Evolutionary conservation across 2,797 vertebrate genomes (phyloP).

Genomic region (Mormyrus proboscirostris): DNA sequence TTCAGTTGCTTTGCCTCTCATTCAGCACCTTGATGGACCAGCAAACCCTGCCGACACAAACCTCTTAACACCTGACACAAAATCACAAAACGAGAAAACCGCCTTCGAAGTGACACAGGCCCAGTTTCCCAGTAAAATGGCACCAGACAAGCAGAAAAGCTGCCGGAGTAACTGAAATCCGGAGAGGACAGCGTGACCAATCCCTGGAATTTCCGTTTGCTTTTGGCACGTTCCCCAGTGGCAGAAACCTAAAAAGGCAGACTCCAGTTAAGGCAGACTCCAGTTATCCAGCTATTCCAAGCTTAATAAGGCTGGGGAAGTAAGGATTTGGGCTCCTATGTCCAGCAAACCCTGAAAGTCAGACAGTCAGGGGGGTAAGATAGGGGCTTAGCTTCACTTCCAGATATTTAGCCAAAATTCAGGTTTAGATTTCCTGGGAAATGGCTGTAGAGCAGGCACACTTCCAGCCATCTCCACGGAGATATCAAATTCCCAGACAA

Average conservation of each 20-base stretch:
- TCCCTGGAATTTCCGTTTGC: conserved; percentile 9
- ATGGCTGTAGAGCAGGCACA: background rate
- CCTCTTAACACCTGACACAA: background rate
- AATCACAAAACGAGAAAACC: background rate
- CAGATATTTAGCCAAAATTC: background rate
- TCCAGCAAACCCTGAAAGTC: background rate
- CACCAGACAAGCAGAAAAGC: background rate
- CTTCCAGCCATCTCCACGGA: background rate
- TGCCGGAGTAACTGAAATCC: background rate
- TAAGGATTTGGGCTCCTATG: background rate
- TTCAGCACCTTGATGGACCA: background rate
- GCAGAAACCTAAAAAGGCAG: background rate
- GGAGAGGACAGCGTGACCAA: background rate
- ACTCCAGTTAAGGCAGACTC: background rate
- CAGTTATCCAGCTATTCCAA: background rate
- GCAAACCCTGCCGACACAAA: background rate
- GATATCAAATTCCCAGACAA: background rate
- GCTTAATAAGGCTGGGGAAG: background rate
- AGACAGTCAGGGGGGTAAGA: background rate
- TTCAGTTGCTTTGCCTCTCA: background rate
- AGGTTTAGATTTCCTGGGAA: background rate
- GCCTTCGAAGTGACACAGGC: background rate
- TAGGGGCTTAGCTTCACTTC: background rate
- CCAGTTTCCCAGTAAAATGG: background rate
- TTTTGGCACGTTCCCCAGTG: background rate